phyloP scores from a whole-genome alignment of 2,888 invertebrate species.

The Micoletzkya japonica region DNA sequence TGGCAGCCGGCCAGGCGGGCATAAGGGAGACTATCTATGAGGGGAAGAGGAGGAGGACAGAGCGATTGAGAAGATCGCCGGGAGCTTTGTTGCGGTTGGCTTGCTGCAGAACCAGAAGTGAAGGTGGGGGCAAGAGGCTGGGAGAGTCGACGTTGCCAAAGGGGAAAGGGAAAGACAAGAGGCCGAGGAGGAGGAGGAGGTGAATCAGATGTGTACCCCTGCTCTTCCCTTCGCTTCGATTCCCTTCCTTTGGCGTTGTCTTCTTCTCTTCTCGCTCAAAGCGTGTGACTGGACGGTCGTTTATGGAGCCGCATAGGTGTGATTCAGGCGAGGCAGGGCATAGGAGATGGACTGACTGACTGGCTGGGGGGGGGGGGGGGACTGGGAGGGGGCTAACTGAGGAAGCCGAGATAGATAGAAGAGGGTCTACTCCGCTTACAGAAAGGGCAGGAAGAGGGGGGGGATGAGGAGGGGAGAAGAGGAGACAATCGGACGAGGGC shows the following conservation, averaged over 20 bases:
- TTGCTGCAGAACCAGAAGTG: neutral
- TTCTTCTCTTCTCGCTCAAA: neutral
- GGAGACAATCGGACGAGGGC: neutral
- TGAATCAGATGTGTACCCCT: neutral
- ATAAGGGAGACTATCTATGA: neutral
- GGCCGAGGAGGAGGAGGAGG: neutral
- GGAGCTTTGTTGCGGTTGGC: neutral
- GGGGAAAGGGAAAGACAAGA: neutral
- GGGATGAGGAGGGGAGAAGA: neutral
- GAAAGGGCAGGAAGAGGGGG: too few species aligned
- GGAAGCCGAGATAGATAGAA: neutral
- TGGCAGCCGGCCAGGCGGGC: neutral
- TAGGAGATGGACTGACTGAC: neutral
- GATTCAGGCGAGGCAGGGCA: neutral
- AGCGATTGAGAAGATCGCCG: neutral
- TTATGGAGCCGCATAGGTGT: neutral
- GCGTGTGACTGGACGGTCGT: neutral
- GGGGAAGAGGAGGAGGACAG: neutral
- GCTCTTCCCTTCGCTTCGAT: neutral
- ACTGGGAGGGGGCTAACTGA: neutral
- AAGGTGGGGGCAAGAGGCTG: neutral
- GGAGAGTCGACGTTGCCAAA: neutral
- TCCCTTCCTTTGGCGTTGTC: slow-evolving; percentile 1
- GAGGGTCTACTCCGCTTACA: neutral
- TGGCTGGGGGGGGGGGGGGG: neutral